phyloP scores from a whole-genome alignment of 2,888 invertebrate genomes.

The Drosophila sordidula region DNA sequence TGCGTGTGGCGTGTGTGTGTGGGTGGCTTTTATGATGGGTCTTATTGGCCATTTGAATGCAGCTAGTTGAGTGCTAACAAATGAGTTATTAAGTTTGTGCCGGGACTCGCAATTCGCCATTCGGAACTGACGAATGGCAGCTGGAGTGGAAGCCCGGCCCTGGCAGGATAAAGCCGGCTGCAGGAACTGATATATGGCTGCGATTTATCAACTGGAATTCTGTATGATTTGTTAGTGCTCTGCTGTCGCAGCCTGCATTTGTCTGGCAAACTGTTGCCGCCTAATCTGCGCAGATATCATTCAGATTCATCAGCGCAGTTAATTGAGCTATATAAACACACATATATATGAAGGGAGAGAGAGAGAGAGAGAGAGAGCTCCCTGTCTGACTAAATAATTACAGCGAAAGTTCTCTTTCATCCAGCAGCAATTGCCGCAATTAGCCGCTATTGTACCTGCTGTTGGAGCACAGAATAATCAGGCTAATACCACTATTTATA shows the following conservation, averaged over 20 bases:
- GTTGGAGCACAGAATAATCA: conserved; percentile 21
- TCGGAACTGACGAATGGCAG: conserved; percentile 33
- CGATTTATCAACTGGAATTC: conserved; percentile 47
- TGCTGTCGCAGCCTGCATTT: conserved; percentile 34
- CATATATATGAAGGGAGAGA: too few relatives aligned
- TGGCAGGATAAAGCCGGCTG: conserved; percentile 13
- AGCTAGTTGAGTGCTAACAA: conserved; percentile 66
- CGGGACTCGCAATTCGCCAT: conserved; percentile 27
- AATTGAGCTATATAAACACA: conserved; percentile 19
- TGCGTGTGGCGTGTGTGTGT: conserved; percentile 16
- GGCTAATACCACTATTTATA: conserved; percentile 35
- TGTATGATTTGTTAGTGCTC: conserved; percentile 18
- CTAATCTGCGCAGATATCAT: conserved; percentile 1
- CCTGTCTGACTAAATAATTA: conserved; percentile 41
- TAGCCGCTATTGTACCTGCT: conserved; percentile 55
- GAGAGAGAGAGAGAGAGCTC: conserved; percentile 25
- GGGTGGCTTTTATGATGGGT: conserved; percentile 50
- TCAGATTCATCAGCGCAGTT: conserved; percentile 18
- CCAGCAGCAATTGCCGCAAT: conserved; percentile 39
- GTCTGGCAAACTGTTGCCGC: conserved; percentile 48
- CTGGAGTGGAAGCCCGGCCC: conserved; percentile 13
- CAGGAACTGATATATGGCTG: conserved; percentile 29
- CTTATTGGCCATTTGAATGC: conserved; percentile 79
- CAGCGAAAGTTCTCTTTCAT: conserved; percentile 8
- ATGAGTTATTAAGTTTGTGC: conserved; percentile 73